phyloP scores from a whole-genome alignment of 2,797 vertebrate species.

The Jordanella pulchra region DNA sequence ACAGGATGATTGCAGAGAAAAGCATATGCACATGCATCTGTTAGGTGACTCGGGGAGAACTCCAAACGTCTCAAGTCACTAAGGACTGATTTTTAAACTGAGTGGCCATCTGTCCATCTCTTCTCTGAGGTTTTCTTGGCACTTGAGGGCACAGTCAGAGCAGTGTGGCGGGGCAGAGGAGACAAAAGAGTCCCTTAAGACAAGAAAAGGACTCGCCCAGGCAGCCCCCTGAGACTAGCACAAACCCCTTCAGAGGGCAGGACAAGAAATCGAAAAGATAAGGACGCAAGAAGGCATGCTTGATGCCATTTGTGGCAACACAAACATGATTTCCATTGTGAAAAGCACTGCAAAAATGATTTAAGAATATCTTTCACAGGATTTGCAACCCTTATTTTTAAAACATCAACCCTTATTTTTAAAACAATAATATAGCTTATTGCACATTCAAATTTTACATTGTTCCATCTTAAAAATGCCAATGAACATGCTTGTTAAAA shows the following conservation, averaged over 20 bases:
- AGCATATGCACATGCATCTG: slow-evolving; percentile 80
- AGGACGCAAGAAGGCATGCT: not conserved
- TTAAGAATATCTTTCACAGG: not conserved
- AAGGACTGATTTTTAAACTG: slow-evolving; percentile 68
- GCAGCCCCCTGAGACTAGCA: slow-evolving; percentile 51
- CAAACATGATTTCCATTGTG: not conserved
- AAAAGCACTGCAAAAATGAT: not conserved
- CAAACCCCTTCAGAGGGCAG: not conserved
- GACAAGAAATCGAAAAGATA: not conserved
- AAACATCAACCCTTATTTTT: not conserved
- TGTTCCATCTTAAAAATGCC: too few relatives aligned
- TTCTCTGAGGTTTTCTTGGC: slow-evolving; percentile 73
- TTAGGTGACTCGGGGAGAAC: slow-evolving; percentile 65
- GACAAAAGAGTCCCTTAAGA: slow-evolving; percentile 71
- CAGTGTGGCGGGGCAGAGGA: slow-evolving; percentile 23
- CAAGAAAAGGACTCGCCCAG: slow-evolving; percentile 57
- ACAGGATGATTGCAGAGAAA: slow-evolving; percentile 68
- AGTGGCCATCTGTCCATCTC: slow-evolving; percentile 77
- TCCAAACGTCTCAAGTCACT: slow-evolving; percentile 48
- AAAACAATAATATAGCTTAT: too few relatives aligned
- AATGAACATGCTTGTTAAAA: too few relatives aligned
- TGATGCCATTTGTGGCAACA: not conserved
- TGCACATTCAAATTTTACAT: too few relatives aligned
- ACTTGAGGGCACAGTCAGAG: slow-evolving; percentile 42
- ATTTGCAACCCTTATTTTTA: not conserved